Evolutionary conservation across 2,888 invertebrate genomes (phyloP), one percentile per base, ranked within the genome.

Genomic region (Nomada fabriciana): DNA sequence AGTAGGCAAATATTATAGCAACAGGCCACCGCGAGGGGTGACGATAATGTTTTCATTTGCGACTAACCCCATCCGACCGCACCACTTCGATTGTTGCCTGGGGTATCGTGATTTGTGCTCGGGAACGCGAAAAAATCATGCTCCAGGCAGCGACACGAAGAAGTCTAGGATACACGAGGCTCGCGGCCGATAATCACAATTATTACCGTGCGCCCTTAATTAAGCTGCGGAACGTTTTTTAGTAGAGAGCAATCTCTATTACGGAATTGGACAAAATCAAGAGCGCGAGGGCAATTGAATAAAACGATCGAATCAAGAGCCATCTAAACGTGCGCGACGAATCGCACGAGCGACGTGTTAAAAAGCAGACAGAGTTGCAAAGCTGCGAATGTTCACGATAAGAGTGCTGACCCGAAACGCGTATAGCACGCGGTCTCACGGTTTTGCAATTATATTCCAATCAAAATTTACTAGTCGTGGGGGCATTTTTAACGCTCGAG

Each of bases 1-100:
- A 80, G 90, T 89, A 89, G 91, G 91, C 91, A 92, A 93, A 93
- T 93, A 93, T 93, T 93, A 89, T 92, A 91, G 88, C 92, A 92
- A 93, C 92, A 93, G 89, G 88, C 86, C 76, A 86, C 64, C 67
- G 71, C 84, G 83, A 87, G 82, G 89, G 88, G 89, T 76, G 86
- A 86, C 83, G 88, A 85, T 90, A 91, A 91, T 91, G 91, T 91
- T 91, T 91, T 91, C 90, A 91, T 91, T 91, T 88, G 83, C 84
- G 88, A 87, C 57, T 72, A 80, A 86, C 86, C 83, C 83, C 53
- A 53, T 63, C 76, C 75, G 78, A 86, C 84, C 86, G 86, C 86
- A 84, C 67, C 59, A 29, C 67, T 68, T 64, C 67, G 59, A 73
- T 55, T n/a, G 23, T 43, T 43, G 71, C n/a, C 65, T 60, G 70